Base-by-base conservation (phyloP, 2,113 vertebrate species). In the Reinhardtius hippoglossoides region DNA sequence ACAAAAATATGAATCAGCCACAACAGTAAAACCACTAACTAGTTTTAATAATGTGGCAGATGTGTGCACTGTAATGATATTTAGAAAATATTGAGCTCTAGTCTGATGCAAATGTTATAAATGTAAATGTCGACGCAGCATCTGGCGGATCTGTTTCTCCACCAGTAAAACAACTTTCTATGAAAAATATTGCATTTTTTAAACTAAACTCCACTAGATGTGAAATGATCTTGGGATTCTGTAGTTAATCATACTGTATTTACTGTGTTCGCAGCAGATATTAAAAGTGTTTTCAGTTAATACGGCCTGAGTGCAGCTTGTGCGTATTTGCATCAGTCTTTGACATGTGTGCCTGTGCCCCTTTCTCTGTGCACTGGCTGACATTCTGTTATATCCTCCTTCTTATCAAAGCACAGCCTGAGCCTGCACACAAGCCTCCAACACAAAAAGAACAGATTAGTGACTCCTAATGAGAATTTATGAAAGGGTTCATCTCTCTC, bases 391-490 rank as follows among this genome's bases (percentile, higher is more conserved):
- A 42, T 42, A 42, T 42, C 40, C 40, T 42, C 9, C 63, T 31
- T 50, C 62, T 83, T 72, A 83, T 76, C 82, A 83, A 48, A 68
- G 70, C 56, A 67, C 66, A 71, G 63, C 71, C 78, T 76, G 71
- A 78, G 77, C 74, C 63, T 37, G 42, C 62, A 42, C 59, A 20
- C 68, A 52, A 44, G n/a, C 63, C 46, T 58, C 59, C 59, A 69
- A 69, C 70, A 88, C 62, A 84, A 61, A 78, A 52, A 76, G 54
- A 78, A 71, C 55, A 78, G 77, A 81, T 79, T 83, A 84, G 80
- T 60, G 69, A 59, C 54, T 81, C 80, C 81, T 91, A 87, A 90
- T 90, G 83, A 74, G 54, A 81, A 84, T 84, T 84, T 44, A 73
- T 78, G 50, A 66, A 63, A 74, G 50, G 60, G 78, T 78, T 71